A percentile compares a stretch with the other conserved stretches of the same genome.
phyloP scores from a whole-genome alignment of 2,888 invertebrate species.

The Philereme vetulata region DNA sequence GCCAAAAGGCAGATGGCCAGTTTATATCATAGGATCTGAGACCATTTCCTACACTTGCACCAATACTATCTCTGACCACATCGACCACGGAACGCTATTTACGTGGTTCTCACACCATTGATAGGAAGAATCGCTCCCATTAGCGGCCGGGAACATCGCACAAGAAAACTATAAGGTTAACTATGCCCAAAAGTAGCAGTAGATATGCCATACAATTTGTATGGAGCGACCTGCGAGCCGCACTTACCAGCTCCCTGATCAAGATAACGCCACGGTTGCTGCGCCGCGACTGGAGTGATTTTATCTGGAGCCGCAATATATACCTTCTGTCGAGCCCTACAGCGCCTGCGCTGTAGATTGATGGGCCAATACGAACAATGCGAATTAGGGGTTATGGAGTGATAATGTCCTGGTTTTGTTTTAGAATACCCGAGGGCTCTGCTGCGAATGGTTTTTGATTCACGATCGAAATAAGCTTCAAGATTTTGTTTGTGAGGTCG shows the following conservation, averaged over 20 bases:
- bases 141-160: constrained; percentile 69
- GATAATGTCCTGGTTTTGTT: constrained; percentile 34
- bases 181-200: constrained; percentile 80
- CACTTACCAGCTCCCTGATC: constrained; percentile 69
- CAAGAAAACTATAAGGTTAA: constrained; percentile 79
- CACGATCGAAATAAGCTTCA: constrained; percentile 16
- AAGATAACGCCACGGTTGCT: constrained; percentile 72
- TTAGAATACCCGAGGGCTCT: constrained; percentile 4
- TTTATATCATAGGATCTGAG: constrained; percentile 25
- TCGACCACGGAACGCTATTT: constrained; percentile 46
- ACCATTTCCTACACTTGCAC: constrained; percentile 51
- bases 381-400: constrained; percentile 54
- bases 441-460: constrained; percentile 14
- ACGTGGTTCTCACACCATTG: constrained; percentile 66
- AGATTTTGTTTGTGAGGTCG: constrained; percentile 2
- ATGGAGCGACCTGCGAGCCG: constrained; percentile 74
- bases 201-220: constrained; percentile 82
- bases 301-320: constrained; percentile 68
- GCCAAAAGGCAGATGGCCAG: constrained; percentile 21
- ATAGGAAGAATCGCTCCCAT: constrained; percentile 73
- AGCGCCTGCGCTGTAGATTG: constrained; percentile 68
- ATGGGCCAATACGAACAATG: constrained; percentile 77
- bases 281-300: constrained; percentile 68
- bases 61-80: constrained; percentile 54
- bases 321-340: constrained; percentile 58